These are phyloP conservation scores for Hirtodrosophila confusa DNA, from an alignment of 2,888 invertebrate species.

Conservation along the genomic window DNA sequence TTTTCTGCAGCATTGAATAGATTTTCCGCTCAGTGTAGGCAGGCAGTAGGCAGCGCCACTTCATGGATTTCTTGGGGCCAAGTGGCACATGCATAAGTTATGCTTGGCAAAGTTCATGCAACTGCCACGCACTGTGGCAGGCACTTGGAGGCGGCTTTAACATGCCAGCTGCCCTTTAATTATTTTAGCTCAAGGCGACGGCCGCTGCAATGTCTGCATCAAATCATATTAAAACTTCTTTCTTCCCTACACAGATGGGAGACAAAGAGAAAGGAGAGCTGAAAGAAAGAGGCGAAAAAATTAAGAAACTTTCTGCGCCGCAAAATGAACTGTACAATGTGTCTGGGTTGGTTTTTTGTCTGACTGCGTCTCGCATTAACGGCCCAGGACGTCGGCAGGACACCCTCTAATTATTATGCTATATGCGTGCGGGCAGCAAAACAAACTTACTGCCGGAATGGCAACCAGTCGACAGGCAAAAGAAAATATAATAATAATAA, in stretches of 20 bases:
- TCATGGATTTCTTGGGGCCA: slow-evolving; percentile 39
- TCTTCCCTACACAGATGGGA: slow-evolving; percentile 19
- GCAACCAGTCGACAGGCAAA: slow-evolving; percentile 32
- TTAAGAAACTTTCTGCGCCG: slow-evolving; percentile 76
- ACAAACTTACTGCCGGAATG: slow-evolving; percentile 60
- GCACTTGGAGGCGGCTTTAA: slow-evolving; percentile 47
- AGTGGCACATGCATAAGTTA: slow-evolving; percentile 67
- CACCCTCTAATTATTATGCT: slow-evolving; percentile 78
- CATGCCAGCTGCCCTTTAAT: slow-evolving; percentile 60
- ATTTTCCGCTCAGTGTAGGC: background rate
- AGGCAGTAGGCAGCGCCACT: slow-evolving; percentile 19
- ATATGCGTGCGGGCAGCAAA: slow-evolving; percentile 73
- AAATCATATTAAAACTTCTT: slow-evolving; percentile 76
- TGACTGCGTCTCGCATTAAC: slow-evolving; percentile 61
- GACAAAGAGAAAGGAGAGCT: slow-evolving; percentile 4
- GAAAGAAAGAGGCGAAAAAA: slow-evolving; percentile 48
- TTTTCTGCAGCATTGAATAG: too few species aligned
- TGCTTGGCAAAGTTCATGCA: slow-evolving; percentile 69
- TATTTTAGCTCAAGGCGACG: slow-evolving; percentile 52
- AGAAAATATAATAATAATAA: slow-evolving; percentile 57
- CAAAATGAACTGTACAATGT: slow-evolving; percentile 73
- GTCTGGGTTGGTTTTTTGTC: slow-evolving; percentile 57
- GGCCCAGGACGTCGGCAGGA: slow-evolving; percentile 63
- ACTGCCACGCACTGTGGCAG: slow-evolving; percentile 43
- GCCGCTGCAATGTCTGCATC: slow-evolving; percentile 60